Percentiles rank a stretch among this genome's conserved stretches.
Conservation (phyloP, 2,888 invertebrate genomes). For the Brachypterus glaber region DNA sequence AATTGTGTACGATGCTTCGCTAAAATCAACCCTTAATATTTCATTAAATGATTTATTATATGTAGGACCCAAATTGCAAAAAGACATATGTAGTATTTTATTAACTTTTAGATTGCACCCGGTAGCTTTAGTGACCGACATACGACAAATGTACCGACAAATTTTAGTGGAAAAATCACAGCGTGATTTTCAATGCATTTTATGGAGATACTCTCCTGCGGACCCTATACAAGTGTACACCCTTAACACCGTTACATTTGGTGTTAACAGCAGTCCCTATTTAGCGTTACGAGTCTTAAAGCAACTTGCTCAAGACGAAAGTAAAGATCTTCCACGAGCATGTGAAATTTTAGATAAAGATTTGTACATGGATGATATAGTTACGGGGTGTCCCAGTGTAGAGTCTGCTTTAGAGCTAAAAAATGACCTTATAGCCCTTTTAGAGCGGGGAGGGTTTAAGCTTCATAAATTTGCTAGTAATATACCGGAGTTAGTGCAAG, state of each 20-base stretch:
- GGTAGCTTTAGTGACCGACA: neutral
- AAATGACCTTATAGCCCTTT: neutral
- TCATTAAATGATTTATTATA: neutral
- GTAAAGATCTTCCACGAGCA: slow-evolving; percentile 1
- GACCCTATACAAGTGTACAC: slow-evolving; percentile 1
- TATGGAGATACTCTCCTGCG: neutral
- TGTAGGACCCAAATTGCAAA: too few species aligned
- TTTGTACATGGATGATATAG: neutral
- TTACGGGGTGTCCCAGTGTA: neutral
- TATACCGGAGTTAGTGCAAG: neutral
- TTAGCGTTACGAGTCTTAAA: neutral
- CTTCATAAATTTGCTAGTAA: neutral
- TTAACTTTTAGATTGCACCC: neutral
- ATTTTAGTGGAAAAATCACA: neutral
- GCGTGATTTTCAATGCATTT: neutral
- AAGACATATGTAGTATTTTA: too few species aligned
- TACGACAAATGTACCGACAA: slow-evolving; percentile 1
- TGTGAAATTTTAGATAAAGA: neutral
- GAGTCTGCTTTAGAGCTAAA: neutral
- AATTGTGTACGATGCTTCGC: neutral
- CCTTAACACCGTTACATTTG: neutral
- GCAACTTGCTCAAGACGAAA: neutral
- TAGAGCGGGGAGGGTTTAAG: neutral
- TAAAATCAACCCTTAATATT: neutral
- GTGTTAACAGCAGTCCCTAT: neutral